Conservation (phyloP, 1,140 invertebrate species). For the Macrobrachium rosenbergii region DNA sequence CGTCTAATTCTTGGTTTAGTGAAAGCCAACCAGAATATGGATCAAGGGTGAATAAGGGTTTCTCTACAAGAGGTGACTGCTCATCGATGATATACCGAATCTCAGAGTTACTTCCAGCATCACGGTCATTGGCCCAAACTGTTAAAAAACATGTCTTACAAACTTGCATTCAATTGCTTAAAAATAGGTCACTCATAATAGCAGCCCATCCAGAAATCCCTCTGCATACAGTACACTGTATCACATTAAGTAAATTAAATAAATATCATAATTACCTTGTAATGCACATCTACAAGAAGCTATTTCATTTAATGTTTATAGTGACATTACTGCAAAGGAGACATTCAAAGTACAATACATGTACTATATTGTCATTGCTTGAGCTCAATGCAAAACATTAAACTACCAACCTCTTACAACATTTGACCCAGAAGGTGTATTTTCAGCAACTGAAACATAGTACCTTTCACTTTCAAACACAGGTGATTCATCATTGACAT, state of each 20-base stretch:
- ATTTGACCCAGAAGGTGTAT: slow-evolving; percentile 60
- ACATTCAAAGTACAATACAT: background rate
- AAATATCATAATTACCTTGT: too few relatives aligned
- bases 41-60: slow-evolving; percentile 83
- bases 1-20: slow-evolving; percentile 77
- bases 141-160: slow-evolving; percentile 54
- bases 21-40: slow-evolving; percentile 88
- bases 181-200: too few relatives aligned
- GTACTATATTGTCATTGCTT: background rate
- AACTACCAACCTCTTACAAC: slow-evolving; percentile 61
- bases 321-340: background rate
- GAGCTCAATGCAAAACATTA: slow-evolving; percentile 59
- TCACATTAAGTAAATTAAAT: too few relatives aligned
- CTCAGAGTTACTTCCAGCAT: slow-evolving; percentile 88
- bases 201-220: too few relatives aligned
- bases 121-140: slow-evolving; percentile 86
- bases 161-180: background rate
- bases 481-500: slow-evolving; percentile 92
- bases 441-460: slow-evolving; percentile 83
- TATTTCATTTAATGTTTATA: background rate
- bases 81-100: slow-evolving; percentile 80
- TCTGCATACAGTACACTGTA: too few relatives aligned
- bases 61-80: slow-evolving; percentile 48
- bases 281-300: too few relatives aligned
- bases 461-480: slow-evolving; percentile 88